Percentiles rank a stretch among this genome's conserved stretches.
Evolutionary conservation across 1,140 invertebrate genomes (phyloP).

Genomic region (Ips typographus): DNA sequence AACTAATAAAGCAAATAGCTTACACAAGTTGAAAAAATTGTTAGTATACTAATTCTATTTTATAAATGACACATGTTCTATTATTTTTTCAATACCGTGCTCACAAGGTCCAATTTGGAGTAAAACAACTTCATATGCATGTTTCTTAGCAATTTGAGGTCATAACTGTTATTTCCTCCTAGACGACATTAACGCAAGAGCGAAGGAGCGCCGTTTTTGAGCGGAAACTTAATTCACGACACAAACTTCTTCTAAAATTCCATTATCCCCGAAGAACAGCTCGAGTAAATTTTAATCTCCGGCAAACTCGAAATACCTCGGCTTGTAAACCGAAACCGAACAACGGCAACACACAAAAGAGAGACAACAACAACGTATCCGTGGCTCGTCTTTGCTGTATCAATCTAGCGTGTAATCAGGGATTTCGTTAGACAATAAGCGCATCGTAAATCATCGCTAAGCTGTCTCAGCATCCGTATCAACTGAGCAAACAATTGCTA

Average conservation of each 20-base stretch:
- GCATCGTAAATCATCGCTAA: constrained; percentile 25
- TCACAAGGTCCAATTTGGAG: too few relatives aligned
- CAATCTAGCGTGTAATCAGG: constrained; percentile 23
- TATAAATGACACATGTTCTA: too few relatives aligned
- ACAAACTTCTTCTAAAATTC: constrained; percentile 1
- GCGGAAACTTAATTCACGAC: not conserved
- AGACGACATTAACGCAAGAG: too few relatives aligned
- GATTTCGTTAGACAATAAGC: constrained; percentile 26
- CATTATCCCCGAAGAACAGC: not conserved
- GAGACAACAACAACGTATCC: constrained; percentile 13
- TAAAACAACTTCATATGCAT: too few relatives aligned
- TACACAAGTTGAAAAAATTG: too few relatives aligned
- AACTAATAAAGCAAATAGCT: too few relatives aligned
- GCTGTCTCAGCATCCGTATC: constrained; percentile 30
- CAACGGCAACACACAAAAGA: constrained; percentile 5
- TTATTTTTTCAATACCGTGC: too few relatives aligned
- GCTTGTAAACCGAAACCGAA: not conserved
- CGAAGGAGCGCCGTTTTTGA: too few relatives aligned
- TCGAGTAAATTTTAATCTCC: constrained; percentile 7
- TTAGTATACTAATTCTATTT: too few relatives aligned
- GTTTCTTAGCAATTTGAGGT: too few relatives aligned
- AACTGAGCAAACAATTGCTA: constrained; percentile 27
- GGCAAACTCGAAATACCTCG: constrained; percentile 5
- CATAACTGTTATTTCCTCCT: too few relatives aligned
- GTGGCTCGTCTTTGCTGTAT: constrained; percentile 16